These are phyloP conservation scores for Apodemus agrarius DNA, from an alignment of 2,797 vertebrate species.

Conservation along the genomic window DNA sequence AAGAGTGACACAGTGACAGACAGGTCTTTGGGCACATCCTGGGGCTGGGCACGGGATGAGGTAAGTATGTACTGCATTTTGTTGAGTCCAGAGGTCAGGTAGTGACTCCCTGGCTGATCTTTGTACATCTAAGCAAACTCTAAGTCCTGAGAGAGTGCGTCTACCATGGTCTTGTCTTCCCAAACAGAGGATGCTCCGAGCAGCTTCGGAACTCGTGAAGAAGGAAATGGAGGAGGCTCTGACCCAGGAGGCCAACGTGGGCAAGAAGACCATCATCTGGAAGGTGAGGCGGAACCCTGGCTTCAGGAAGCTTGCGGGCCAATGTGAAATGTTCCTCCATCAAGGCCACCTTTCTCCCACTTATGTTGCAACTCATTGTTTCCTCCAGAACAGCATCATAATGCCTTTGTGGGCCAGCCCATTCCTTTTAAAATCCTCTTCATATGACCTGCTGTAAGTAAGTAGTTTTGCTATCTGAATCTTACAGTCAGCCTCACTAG, in stretches of 20 bases:
- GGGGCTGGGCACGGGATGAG: neutral
- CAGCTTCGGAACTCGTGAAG: conserved; percentile 51
- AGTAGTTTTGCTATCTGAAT: neutral
- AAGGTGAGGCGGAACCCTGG: conserved; percentile 60
- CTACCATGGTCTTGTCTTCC: neutral
- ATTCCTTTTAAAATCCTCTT: neutral
- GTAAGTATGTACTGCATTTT: neutral
- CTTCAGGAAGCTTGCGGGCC: neutral
- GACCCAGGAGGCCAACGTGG: conserved; percentile 63
- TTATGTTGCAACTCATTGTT: neutral
- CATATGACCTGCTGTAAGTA: neutral
- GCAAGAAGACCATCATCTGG: conserved; percentile 77
- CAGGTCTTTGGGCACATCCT: neutral
- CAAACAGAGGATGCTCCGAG: conserved; percentile 67
- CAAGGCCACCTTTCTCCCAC: neutral
- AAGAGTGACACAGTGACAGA: neutral
- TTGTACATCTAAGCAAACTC: neutral
- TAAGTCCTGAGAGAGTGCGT: neutral
- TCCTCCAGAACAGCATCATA: neutral
- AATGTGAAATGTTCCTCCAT: neutral
- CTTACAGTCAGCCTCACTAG: neutral
- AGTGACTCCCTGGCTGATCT: neutral
- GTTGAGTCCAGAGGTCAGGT: neutral
- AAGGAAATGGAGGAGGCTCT: conserved; percentile 65
- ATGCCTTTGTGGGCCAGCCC: neutral